Percentiles rank a stretch among this genome's conserved stretches.
phyloP scores from a whole-genome alignment of 1,140 invertebrate genomes.

The Helicoverpa armigera region DNA sequence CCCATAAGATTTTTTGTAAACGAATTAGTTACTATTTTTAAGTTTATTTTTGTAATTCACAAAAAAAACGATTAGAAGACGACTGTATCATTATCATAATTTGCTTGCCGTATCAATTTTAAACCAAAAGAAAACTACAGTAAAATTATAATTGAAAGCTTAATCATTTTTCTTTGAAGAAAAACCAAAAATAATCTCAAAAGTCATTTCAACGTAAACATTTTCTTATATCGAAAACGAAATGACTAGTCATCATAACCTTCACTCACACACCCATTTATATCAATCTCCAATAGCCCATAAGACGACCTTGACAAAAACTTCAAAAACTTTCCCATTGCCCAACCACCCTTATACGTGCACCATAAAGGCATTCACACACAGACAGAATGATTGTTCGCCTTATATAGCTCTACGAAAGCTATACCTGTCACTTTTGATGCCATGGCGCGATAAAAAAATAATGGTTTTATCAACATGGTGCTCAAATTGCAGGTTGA shows the following conservation, averaged over 20 bases:
- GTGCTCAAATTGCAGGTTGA: slow-evolving; percentile 18
- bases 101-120: too few relatives aligned
- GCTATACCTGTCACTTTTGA: slow-evolving; percentile 1
- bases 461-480: slow-evolving; percentile 14
- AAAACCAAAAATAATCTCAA: too few relatives aligned
- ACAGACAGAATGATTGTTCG: slow-evolving; percentile 13
- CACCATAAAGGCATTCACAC: slow-evolving; percentile 14
- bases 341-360: slow-evolving; percentile 30
- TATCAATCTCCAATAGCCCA: not conserved
- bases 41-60: too few relatives aligned
- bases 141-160: too few relatives aligned
- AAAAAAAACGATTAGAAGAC: too few relatives aligned
- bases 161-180: too few relatives aligned
- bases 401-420: slow-evolving; percentile 19
- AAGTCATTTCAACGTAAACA: too few relatives aligned
- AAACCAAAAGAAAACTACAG: too few relatives aligned
- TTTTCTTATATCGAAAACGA: not conserved
- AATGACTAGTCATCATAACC: not conserved
- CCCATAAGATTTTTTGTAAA: too few relatives aligned
- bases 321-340: slow-evolving; percentile 21
- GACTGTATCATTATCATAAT: too few relatives aligned
- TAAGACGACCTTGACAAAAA: slow-evolving; percentile 4
- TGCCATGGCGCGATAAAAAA: not conserved
- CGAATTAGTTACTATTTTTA: too few relatives aligned
- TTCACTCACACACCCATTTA: not conserved